A percentile compares a stretch with the other conserved stretches of the same genome.
Conservation (phyloP, 1,140 invertebrate species). For the Scaptomyza hsui region DNA sequence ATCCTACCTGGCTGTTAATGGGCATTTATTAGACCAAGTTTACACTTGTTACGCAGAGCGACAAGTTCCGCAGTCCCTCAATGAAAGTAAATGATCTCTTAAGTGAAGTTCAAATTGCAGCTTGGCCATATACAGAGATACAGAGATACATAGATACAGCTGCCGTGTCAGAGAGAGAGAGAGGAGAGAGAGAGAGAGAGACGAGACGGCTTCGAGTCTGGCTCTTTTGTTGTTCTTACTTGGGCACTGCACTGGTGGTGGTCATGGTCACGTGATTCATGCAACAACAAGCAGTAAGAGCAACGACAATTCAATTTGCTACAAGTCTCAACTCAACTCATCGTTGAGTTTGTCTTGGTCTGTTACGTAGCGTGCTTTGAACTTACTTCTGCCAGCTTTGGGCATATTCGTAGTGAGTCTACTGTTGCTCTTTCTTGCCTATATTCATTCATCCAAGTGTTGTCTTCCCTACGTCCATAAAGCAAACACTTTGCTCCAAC, state of each 20-base stretch:
- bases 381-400: conserved; percentile 66
- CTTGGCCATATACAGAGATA: conserved; percentile 65
- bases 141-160: conserved; percentile 38
- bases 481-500: conserved; percentile 72
- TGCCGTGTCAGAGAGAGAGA: conserved; percentile 10
- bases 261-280: conserved; percentile 84
- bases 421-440: conserved; percentile 42
- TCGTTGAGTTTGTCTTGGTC: conserved; percentile 73
- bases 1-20: conserved; percentile 58
- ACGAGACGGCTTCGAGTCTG: conserved; percentile 32
- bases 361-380: conserved; percentile 77
- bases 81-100: conserved; percentile 83
- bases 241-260: conserved; percentile 67
- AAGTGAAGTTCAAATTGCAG: conserved; percentile 77
- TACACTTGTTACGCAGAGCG: conserved; percentile 74
- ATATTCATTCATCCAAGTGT: conserved; percentile 79
- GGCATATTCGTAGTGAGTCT: conserved; percentile 47
- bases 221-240: conserved; percentile 61
- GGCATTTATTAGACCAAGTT: conserved; percentile 78
- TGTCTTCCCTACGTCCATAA: conserved; percentile 61
- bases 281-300: conserved; percentile 57
- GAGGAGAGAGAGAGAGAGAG: neutral
- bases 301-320: conserved; percentile 83
- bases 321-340: conserved; percentile 77
- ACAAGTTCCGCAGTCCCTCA: conserved; percentile 65